Evolutionary conservation across 2,113 vertebrate species (phyloP), one percentile per base, ranked within the genome.

Genomic region (Dicerorhinus sumatrensis): DNA sequence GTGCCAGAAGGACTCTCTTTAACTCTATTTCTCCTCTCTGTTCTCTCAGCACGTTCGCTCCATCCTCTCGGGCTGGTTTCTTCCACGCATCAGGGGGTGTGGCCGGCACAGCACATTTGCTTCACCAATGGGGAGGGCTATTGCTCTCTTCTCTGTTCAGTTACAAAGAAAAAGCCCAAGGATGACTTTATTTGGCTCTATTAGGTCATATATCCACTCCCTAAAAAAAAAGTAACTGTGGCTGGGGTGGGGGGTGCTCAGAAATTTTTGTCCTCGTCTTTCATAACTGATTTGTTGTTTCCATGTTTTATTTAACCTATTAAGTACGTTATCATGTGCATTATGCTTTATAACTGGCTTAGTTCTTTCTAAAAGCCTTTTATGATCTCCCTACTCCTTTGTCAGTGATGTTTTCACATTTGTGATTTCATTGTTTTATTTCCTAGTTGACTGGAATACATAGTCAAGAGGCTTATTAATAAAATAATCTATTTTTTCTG

Each of bases 1-100:
- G 20, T 48, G 48, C 48, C 48, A 60, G 0, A 2, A 8, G 42
- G 54, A 25, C 46, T 31, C 39, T 48, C 13, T 33, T 70, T n/a
- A 29, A 1, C 31, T 63, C 11, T 8, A 0, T 9, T 10, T 73
- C 75, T 56, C 9, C 7, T 33, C 6, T 36, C n/a, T 25, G 2
- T 54, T 12, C 10, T 20, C 76, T 42, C 5, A 4, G 31, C 27
- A 0, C 5, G 12, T 6, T 4, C 20, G 33, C 20, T 76, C 31
- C 62, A 31, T 36, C 60, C 12, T 83, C 5, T 3, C 20, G 8
- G 6, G 21, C 9, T 25, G 7, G 17, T n/a, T 4, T 82, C 11
- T 12, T 42, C 23, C 16, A 18, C 2, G 0, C 8, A 16, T 14
- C 48, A 0, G 2, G 72, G 72, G 48, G 48, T 48, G 48, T 48